phyloP scores from a whole-genome alignment of 2,888 invertebrate genomes.

The Diplolepis rosae region DNA sequence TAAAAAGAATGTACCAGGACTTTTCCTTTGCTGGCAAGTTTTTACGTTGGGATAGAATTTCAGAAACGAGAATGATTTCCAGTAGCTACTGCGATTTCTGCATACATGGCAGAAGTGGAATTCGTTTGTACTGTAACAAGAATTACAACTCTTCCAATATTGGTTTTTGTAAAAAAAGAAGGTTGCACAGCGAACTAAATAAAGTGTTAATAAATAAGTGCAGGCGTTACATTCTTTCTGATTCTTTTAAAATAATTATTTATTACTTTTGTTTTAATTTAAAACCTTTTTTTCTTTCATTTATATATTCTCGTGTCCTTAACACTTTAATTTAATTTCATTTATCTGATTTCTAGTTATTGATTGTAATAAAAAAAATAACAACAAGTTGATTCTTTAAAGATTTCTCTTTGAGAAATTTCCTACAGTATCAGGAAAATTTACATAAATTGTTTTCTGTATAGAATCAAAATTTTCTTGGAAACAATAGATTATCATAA shows the following conservation, averaged over 20 bases:
- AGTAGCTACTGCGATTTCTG: neutral
- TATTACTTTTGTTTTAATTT: neutral
- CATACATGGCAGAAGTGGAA: constrained; percentile 1
- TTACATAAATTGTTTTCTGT: too few species aligned
- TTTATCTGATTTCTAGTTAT: neutral
- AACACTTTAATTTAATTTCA: neutral
- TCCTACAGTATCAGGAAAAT: too few species aligned
- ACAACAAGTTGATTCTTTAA: neutral
- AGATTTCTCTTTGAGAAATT: neutral
- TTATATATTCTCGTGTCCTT: neutral
- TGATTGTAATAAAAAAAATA: neutral
- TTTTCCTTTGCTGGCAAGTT: neutral
- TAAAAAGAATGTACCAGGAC: neutral
- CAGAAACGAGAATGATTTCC: neutral
- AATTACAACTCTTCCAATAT: neutral
- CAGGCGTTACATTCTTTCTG: neutral
- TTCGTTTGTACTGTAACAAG: neutral
- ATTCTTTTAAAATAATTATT: neutral
- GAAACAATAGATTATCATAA: neutral
- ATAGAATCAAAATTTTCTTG: too few species aligned
- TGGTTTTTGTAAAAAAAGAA: constrained; percentile 30
- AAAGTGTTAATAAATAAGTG: neutral
- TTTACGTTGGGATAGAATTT: neutral
- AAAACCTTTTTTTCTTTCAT: neutral
- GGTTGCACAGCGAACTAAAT: constrained; percentile 25